A percentile compares a stretch with the other conserved stretches of the same genome.
These are phyloP conservation scores for Merops nubicus DNA, from an alignment of 2,113 vertebrate genomes.

Conservation along the genomic window DNA sequence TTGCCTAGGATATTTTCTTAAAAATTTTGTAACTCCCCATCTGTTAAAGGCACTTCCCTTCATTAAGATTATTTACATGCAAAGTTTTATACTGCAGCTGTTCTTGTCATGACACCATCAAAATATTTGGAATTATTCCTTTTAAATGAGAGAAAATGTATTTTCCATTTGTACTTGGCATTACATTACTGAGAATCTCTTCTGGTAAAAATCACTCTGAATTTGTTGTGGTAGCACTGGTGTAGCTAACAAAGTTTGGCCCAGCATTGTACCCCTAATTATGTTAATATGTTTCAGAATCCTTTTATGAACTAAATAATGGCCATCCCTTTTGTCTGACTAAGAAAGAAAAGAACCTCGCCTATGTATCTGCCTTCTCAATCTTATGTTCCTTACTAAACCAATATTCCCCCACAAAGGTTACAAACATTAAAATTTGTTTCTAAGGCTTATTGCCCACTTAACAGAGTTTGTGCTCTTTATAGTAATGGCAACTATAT, in stretches of 20 bases:
- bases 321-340: not conserved
- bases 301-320: not conserved
- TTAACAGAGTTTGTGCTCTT: not conserved
- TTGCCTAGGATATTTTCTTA: not conserved
- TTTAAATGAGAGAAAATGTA: not conserved
- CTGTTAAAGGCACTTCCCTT: slow-evolving; percentile 36
- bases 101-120: slow-evolving; percentile 56
- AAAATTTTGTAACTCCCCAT: slow-evolving; percentile 16
- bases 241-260: slow-evolving; percentile 14
- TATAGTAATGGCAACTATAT: not conserved
- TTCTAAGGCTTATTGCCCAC: not conserved
- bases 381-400: not conserved
- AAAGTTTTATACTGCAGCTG: slow-evolving; percentile 20
- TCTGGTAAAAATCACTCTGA: slow-evolving; percentile 35
- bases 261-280: not conserved
- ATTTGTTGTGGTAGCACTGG: slow-evolving; percentile 15
- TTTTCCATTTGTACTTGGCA: slow-evolving; percentile 56
- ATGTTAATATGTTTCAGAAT: slow-evolving; percentile 24
- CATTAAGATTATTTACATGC: slow-evolving; percentile 57
- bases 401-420: not conserved
- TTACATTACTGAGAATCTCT: not conserved
- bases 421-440: not conserved
- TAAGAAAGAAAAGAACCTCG: not conserved
- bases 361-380: not conserved
- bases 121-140: slow-evolving; percentile 31